Evolutionary conservation across 2,113 vertebrate species (phyloP).

Genomic region (Gasterosteus aculeatus): DNA sequence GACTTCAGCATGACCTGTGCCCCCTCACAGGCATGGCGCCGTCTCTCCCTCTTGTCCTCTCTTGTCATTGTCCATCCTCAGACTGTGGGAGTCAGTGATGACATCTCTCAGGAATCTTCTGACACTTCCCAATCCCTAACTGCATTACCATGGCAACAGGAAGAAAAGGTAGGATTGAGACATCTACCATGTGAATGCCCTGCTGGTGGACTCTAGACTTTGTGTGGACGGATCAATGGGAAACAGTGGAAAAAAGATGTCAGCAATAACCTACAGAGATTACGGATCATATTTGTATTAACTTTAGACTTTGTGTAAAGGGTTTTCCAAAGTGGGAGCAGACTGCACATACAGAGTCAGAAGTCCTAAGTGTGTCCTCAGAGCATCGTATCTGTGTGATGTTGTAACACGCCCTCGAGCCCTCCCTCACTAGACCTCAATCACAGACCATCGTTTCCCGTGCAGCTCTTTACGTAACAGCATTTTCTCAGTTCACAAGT

Average conservation of each 20-base stretch:
- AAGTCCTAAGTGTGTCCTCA: not conserved
- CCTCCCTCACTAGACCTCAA: not conserved
- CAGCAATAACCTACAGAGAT: not conserved
- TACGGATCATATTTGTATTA: not conserved
- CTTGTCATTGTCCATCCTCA: constrained; percentile 1
- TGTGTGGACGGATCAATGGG: not conserved
- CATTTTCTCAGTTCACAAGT: not conserved
- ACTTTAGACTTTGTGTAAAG: not conserved
- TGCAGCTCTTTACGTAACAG: not conserved
- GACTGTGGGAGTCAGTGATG: constrained; percentile 49
- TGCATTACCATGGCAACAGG: constrained; percentile 63
- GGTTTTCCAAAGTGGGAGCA: not conserved
- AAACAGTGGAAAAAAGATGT: not conserved
- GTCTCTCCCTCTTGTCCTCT: constrained; percentile 6
- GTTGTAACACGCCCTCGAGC: not conserved
- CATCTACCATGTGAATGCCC: not conserved
- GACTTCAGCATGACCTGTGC: not conserved
- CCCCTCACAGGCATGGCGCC: not conserved
- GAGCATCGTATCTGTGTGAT: not conserved
- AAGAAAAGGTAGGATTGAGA: constrained; percentile 60
- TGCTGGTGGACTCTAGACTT: not conserved
- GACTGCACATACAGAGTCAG: not conserved
- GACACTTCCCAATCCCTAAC: constrained; percentile 21
- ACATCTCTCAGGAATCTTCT: constrained; percentile 22
- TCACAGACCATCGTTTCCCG: not conserved